Base-by-base conservation (phyloP, 30 jellyfish, hydroid and myxozoan genomes). In the Nemopilema nomurai region DNA sequence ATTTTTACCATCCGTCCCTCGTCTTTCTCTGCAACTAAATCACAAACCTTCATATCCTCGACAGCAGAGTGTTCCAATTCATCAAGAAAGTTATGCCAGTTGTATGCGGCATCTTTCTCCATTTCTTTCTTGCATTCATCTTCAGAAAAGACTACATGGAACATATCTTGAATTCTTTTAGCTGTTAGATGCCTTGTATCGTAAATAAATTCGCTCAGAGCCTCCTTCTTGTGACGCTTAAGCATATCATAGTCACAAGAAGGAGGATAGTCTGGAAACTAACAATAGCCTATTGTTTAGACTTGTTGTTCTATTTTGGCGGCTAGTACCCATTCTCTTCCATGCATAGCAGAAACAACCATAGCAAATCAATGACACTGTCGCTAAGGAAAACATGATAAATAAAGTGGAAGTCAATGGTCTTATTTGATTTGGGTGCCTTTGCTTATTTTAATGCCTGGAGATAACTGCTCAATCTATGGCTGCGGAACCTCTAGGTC, bases 401-500 rank as follows among this genome's bases (percentile, higher is more conserved):
- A 41, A 41, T 41, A 13, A 41, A 41, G 57, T 41, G 13, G 6
- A 41, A 41, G 57, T 41, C 57, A 41, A 41, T 41, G 57, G 57
- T 41, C 13, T 41, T 41, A 41, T 41, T 41, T 41, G 57, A 41
- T 41, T 41, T 41, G 57, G 57, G 57, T 3, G 13, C 57, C 57
- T 41, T 41, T 41, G 57, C 13, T 33, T 50, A 31, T 25, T 33
- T 8, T 16, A 20, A 76, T 76, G 75, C 76, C 86, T n/a, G 86
- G 86, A 18, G 76, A 53, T 16, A 76, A 76, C 27, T 76, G 86
- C 57, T 71, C 86, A 33, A 51, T 57, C 57, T 76, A 50, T 76
- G 86, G 86, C 30, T 76, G 86, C 26, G 75, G 75, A 57, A 62
- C 75, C 57, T 76, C 69, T 51, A 49, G 86, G 57, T 19, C 57